Percentiles rank a stretch among this genome's conserved stretches.
These are phyloP conservation scores for Basileuterus tristriatus DNA, from an alignment of 2,797 vertebrate species.

Conservation along the genomic window DNA sequence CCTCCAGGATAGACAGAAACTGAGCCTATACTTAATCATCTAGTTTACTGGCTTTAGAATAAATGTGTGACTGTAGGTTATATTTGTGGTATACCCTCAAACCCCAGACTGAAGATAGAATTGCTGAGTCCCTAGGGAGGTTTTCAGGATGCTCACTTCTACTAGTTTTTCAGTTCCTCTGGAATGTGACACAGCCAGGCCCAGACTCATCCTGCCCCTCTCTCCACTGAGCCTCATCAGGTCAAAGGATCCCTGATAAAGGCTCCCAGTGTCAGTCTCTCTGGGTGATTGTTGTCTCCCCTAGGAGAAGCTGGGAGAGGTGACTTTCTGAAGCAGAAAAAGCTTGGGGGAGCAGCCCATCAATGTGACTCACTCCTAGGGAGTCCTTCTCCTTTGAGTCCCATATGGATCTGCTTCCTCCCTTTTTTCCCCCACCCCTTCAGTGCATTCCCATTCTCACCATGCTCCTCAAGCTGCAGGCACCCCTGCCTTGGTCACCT, in stretches of 20 bases:
- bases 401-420: accelerated
- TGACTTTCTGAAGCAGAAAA: background rate
- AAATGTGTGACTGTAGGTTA: background rate
- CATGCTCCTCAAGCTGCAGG: background rate
- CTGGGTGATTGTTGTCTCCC: accelerated
- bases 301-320: background rate
- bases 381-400: background rate
- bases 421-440: background rate
- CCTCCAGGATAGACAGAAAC: background rate
- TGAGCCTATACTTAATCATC: background rate
- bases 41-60: background rate
- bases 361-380: background rate
- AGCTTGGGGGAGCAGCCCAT: background rate
- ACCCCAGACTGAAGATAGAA: background rate
- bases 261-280: background rate
- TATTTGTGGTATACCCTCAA: background rate
- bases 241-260: background rate
- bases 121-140: accelerated
- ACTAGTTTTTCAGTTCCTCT: background rate
- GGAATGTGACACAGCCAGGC: background rate
- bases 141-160: background rate
- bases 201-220: background rate
- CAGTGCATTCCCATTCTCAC: background rate
- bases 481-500: background rate
- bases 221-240: background rate